These are phyloP conservation scores for Temnothorax longispinosus DNA, from an alignment of 1,140 invertebrate genomes.

Conservation along the genomic window DNA sequence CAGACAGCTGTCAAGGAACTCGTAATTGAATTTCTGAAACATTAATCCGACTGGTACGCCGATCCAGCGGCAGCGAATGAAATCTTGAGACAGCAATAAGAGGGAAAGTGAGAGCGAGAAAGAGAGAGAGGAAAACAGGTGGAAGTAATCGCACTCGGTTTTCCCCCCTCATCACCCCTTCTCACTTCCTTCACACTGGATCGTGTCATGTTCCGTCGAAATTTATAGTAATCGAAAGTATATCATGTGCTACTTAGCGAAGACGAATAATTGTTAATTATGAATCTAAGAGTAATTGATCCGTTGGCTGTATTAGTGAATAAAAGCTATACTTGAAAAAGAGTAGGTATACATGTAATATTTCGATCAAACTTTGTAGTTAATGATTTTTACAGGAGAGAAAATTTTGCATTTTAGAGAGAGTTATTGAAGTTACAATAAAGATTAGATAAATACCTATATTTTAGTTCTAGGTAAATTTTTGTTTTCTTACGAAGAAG, in stretches of 20 bases:
- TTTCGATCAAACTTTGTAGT: too few species aligned
- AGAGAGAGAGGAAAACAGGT: conserved; percentile 32
- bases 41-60: conserved; percentile 69
- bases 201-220: neutral
- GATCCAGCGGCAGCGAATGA: conserved; percentile 54
- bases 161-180: neutral
- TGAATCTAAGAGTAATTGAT: neutral
- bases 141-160: conserved; percentile 30
- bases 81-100: conserved; percentile 51
- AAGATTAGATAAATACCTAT: neutral
- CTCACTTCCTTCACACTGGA: neutral
- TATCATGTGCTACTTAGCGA: neutral
- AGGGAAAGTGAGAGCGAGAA: conserved; percentile 32
- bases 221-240: conserved; percentile 25
- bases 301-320: neutral
- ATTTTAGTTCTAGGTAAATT: neutral
- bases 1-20: conserved; percentile 66
- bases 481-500: neutral
- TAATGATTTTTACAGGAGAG: neutral
- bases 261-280: conserved; percentile 13
- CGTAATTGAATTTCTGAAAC: conserved; percentile 75
- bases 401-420: neutral
- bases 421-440: neutral
- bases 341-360: neutral
- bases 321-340: neutral